Conservation (phyloP, 2,888 invertebrate genomes). For the Synergus gifuensis region DNA sequence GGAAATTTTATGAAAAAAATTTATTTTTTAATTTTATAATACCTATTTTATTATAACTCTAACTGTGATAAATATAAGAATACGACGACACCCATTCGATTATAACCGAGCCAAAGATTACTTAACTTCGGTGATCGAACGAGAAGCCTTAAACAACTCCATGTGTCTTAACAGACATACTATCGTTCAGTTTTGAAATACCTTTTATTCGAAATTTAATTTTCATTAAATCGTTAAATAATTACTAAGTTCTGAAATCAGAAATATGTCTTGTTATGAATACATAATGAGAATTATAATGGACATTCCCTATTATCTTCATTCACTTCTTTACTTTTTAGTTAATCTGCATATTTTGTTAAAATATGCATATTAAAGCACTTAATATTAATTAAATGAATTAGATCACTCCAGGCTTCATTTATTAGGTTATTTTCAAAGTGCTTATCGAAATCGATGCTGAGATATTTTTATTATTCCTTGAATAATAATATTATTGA, state of each 20-base stretch:
- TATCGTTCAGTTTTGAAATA: too few species aligned
- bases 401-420: not conserved
- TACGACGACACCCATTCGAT: too few species aligned
- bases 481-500: too few species aligned
- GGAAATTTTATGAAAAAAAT: too few species aligned
- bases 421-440: not conserved
- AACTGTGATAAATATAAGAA: too few species aligned
- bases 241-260: not conserved
- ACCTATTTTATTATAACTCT: too few species aligned
- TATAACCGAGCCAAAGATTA: too few species aligned
- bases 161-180: too few species aligned
- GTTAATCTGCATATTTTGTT: not conserved
- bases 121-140: too few species aligned
- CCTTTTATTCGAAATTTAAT: too few species aligned
- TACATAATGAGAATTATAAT: not conserved
- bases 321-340: not conserved
- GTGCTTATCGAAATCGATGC: not conserved
- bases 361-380: not conserved
- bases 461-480: slow-evolving; percentile 10
- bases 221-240: not conserved
- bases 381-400: not conserved
- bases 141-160: too few species aligned
- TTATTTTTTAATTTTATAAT: too few species aligned
- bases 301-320: not conserved
- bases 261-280: not conserved